phyloP scores from a whole-genome alignment of 2,888 invertebrate genomes.

The Cheiracanthium punctorium region DNA sequence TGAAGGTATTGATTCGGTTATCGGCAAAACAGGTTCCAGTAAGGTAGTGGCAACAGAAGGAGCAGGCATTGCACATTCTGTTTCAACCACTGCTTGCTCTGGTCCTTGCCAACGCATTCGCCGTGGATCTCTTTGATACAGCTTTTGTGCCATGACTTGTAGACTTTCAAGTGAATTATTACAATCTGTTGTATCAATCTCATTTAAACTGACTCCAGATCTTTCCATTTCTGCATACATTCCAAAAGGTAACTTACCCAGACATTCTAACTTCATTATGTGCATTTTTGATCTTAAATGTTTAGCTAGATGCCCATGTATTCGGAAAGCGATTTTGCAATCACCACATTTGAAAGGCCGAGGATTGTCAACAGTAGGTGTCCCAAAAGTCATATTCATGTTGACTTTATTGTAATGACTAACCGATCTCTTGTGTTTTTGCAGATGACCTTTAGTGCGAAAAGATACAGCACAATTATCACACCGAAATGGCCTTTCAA shows the following conservation, averaged over 20 bases:
- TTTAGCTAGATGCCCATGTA: slow-evolving; percentile 97
- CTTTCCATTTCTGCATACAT: slow-evolving; percentile 95
- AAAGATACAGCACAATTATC: slow-evolving; percentile 94
- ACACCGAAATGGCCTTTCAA: slow-evolving; percentile 93
- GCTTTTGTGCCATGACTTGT: slow-evolving; percentile 78
- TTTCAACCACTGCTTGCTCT: slow-evolving; percentile 51
- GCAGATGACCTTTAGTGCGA: slow-evolving; percentile 90
- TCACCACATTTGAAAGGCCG: slow-evolving; percentile 96
- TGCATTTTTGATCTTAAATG: slow-evolving; percentile 97
- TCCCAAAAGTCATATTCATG: slow-evolving; percentile 89
- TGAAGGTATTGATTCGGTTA: slow-evolving; percentile 29
- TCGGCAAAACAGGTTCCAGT: slow-evolving; percentile 34
- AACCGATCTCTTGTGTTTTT: slow-evolving; percentile 94
- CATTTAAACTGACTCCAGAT: slow-evolving; percentile 90
- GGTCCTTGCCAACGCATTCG: slow-evolving; percentile 72
- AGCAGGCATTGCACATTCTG: slow-evolving; percentile 29
- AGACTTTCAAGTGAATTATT: slow-evolving; percentile 94
- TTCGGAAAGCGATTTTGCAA: slow-evolving; percentile 94
- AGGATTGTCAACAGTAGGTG: slow-evolving; percentile 88
- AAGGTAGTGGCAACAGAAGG: slow-evolving; percentile 13
- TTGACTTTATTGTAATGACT: slow-evolving; percentile 92
- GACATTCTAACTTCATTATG: slow-evolving; percentile 92
- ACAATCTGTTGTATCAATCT: slow-evolving; percentile 97
- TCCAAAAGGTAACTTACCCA: slow-evolving; percentile 90
- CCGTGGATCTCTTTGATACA: slow-evolving; percentile 74